Base-by-base conservation (phyloP, 53 echinoderm and acorn worm species). In the Paracentrotus lividus region DNA sequence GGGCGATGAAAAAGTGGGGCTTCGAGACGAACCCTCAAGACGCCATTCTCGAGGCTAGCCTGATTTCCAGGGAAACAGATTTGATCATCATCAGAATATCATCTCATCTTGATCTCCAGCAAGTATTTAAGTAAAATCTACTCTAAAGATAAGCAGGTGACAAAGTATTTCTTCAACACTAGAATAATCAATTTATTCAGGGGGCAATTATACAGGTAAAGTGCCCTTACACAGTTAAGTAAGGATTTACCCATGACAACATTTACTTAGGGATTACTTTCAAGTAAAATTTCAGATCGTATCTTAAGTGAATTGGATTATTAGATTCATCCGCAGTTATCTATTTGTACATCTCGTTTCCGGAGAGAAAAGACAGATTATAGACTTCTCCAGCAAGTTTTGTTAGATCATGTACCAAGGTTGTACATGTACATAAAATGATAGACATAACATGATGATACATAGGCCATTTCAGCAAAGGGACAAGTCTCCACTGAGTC, bases 1-100 rank as follows among this genome's bases (percentile, higher is more conserved):
- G 8, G 91, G 54, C 29, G 72, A 72, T 91, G 91, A 75, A 51
- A 76, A 91, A 31, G 36, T n/a, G n/a, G 75, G 56, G 76, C 91
- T 49, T 75, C 49, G 38, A 38, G 72, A 91, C 51, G 54, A 91
- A 72, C 49, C 91, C 51, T 0, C 72, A 51, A 42, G 90, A 60
- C 90, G 90, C 90, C 90, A 90, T 44, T 45, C 23, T 66, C 90
- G 47, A 72, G 26, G 36, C 16, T 72, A 72, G 72, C 72, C 72
- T 72, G 36, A 72, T 38, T 72, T 38, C 72, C 16, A 66, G 66
- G 43, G 26, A 23, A 85, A 85, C 26, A 20, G 29, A n/a, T n/a
- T n/a, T n/a, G n/a, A n/a, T n/a, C n/a, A 57, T 13, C 8, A 57
- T 57, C 8, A 20, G 57, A 57, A 57, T 57, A 57, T 57, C 51